These are phyloP conservation scores for Stomatorhinus walkeri DNA, from an alignment of 2,797 vertebrate genomes.

Conservation along the genomic window DNA sequence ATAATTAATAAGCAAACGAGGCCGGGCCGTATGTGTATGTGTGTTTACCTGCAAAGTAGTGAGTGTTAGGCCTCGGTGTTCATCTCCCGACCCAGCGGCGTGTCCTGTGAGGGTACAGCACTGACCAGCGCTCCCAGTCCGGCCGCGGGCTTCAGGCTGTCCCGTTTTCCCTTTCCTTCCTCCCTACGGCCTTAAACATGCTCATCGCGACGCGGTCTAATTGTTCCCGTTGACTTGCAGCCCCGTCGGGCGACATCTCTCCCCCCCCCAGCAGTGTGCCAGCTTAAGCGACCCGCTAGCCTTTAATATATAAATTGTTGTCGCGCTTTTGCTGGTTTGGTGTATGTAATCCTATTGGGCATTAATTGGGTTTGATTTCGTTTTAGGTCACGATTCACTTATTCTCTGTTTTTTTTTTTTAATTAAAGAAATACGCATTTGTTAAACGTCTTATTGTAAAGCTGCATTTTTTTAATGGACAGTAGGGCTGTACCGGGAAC, in stretches of 20 bases:
- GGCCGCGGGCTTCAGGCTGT: not conserved
- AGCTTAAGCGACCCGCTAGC: not conserved
- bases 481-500: not conserved
- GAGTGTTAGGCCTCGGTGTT: not conserved
- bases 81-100: not conserved
- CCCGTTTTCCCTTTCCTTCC: not conserved
- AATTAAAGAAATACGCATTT: not conserved
- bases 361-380: not conserved
- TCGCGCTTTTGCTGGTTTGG: not conserved
- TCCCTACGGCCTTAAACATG: not conserved
- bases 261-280: not conserved
- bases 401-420: not conserved
- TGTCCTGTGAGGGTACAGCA: conserved; percentile 5
- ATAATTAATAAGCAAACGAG: not conserved
- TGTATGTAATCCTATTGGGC: not conserved
- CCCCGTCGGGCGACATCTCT: not conserved
- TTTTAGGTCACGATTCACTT: not conserved
- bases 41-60: not conserved
- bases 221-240: not conserved
- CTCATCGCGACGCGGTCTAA: not conserved
- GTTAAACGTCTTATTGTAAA: not conserved
- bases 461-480: not conserved
- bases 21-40: not conserved
- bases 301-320: not conserved
- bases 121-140: not conserved